Conservation (phyloP, 2,888 invertebrate species). For the Melinopterus prodromus region DNA sequence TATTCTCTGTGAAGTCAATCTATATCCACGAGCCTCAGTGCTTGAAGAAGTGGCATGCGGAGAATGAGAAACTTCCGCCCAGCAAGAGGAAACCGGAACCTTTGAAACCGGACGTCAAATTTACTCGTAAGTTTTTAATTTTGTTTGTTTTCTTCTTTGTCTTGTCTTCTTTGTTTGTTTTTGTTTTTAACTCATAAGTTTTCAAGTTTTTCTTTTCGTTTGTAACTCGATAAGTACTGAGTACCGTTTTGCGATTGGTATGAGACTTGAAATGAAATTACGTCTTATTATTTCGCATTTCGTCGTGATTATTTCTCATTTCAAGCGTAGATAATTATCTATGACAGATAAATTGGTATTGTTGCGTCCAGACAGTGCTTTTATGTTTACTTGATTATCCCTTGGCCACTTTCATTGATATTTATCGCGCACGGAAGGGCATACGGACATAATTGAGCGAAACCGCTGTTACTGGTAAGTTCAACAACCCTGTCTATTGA, state of each 20-base stretch:
- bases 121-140: slow-evolving; percentile 58
- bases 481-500: not conserved
- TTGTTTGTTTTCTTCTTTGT: not conserved
- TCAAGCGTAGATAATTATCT: too few species aligned
- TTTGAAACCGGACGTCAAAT: slow-evolving; percentile 64
- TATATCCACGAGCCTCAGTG: slow-evolving; percentile 74
- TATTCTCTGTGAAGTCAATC: slow-evolving; percentile 70
- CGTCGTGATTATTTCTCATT: too few species aligned
- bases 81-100: slow-evolving; percentile 65
- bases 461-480: not conserved
- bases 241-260: too few species aligned
- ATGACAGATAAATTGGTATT: too few species aligned
- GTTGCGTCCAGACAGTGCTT: not conserved
- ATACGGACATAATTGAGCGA: not conserved
- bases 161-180: not conserved
- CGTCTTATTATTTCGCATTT: too few species aligned
- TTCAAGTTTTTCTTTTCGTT: too few species aligned
- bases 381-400: not conserved
- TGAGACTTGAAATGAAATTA: too few species aligned
- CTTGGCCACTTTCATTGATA: not conserved
- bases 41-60: slow-evolving; percentile 69
- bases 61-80: slow-evolving; percentile 68
- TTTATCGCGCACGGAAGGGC: not conserved
- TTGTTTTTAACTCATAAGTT: not conserved
- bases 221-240: too few species aligned